Base-by-base conservation (phyloP, 2,113 vertebrate species). In the Rana temporaria region DNA sequence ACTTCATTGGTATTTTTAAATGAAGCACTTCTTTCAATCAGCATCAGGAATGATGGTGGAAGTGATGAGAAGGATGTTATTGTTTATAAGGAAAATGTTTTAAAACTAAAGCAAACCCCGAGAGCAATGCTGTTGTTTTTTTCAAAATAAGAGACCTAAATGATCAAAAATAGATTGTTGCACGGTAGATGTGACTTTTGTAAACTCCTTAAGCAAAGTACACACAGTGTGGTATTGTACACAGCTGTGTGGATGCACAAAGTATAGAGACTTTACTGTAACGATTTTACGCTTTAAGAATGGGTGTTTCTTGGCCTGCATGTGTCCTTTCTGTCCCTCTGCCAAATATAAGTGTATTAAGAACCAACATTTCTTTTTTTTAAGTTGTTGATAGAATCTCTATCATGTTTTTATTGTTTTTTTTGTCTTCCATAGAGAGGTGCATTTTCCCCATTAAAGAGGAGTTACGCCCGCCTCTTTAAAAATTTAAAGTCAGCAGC, bases 61-160 rank as follows among this genome's bases (percentile, higher is more conserved):
- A 68, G 64, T 69, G 77, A 79, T 68, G 65, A 79, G 64, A 69
- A 68, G 77, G 64, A 79, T 69, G 77, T 79, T 79, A 79, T 79
- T 79, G 77, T 68, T 79, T 79, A 68, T 32, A 79, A 68, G 55
- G n/a, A 59, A 66, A 79, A 68, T 79, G 77, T 79, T 79, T 68
- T 69, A 79, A 66, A 66, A 78, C 38, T 52, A 34, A 55, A 78
- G 26, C 62, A 78, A 78, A 67, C 18, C 63, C 42, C 2, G 26
- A 74, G 32, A 62, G n/a, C 14, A 42, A 62, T 53, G n/a, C 56
- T 9, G 6, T 74, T 60, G 55, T 17, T 14, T 32, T 57, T 32
- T 42, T 22, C 20, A 20, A 24, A 24, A 24, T 8, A 26, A 63
- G 3, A 38, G 42, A 48, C 42, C 12, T 42, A 14, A 42, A 75